Evolutionary conservation across 2,888 invertebrate species (phyloP), one percentile per base, ranked within the genome.

Genomic region (Temnothorax unifasciatus): DNA sequence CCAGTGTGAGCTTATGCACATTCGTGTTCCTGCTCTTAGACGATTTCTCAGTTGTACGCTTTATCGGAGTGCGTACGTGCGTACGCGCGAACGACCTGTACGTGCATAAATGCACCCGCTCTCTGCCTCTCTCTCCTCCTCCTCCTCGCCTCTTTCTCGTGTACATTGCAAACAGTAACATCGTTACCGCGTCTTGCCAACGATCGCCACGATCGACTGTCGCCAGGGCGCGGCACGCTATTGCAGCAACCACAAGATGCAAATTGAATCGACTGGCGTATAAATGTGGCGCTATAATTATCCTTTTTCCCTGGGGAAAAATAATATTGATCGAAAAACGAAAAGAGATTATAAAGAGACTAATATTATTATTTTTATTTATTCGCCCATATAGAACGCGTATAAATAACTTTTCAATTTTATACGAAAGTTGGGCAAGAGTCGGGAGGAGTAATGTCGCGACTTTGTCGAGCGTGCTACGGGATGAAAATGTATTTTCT

Each of bases 151-250:
- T 41, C 41, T 59, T 29, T 74, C 59, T 44, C 29, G 5, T 15
- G 68, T 79, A 44, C 77, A 2, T 52, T 59, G 59, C 29, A n/a
- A 61, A 44, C 13, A 57, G 25, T 57, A 66, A 68, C 47, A 18
- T 47, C 47, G 47, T 68, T 34, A 64, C 21, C 52, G 69, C 34
- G 52, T 52, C 85, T 38, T 64, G 68, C 81, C 57, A 47, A 47
- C 29, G 64, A 41, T 63, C 59, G 29, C 11, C 63, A 13, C 8
- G 34, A 15, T 44, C 59, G 64, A 21, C 61, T 29, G 59, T 74
- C 84, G 61, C 75, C 50, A 87, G 85, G 47, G 82, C 54, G 79
- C 82, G 79, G 61, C 76, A 77, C 82, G 68, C 75, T 73, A 68
- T 87, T 76, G 84, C 79, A 54, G 29, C 44, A 29, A 18, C 25